Conservation (phyloP, 2,888 invertebrate species). For the Campoplex capitator region DNA sequence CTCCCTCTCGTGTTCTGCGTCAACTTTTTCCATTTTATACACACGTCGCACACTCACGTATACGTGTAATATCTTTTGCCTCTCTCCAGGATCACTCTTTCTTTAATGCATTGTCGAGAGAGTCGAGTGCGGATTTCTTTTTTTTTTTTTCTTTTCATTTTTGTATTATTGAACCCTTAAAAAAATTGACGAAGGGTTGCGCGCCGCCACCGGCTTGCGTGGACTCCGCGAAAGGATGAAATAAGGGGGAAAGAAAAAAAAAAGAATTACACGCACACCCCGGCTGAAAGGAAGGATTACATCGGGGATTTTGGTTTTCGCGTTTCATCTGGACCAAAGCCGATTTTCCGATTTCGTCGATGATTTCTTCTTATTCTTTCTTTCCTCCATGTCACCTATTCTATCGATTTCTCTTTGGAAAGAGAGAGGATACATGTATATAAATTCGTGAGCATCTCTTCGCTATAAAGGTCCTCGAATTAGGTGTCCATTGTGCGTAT, state of each 20-base stretch:
- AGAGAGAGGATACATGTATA: neutral
- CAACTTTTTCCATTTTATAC: constrained; percentile 70
- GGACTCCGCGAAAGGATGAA: constrained; percentile 67
- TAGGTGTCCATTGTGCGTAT: constrained; percentile 80
- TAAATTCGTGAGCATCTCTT: neutral
- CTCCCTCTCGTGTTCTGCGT: constrained; percentile 25
- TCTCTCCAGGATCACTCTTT: constrained; percentile 60
- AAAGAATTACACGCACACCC: constrained; percentile 76
- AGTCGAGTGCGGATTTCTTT: constrained; percentile 82
- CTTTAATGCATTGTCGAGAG: constrained; percentile 79
- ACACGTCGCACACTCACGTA: constrained; percentile 39
- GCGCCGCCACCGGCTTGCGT: constrained; percentile 63
- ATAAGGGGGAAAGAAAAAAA: constrained; percentile 69
- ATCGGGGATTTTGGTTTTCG: constrained; percentile 84
- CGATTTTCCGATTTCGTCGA: constrained; percentile 83
- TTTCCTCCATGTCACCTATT: constrained; percentile 8
- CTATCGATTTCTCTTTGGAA: constrained; percentile 11
- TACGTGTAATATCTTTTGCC: constrained; percentile 40
- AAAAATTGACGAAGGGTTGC: constrained; percentile 80
- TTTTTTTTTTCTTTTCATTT: constrained; percentile 31
- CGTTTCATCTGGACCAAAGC: constrained; percentile 83
- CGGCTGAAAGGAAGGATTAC: constrained; percentile 83
- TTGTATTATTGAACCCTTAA: constrained; percentile 79
- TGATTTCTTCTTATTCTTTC: constrained; percentile 62
- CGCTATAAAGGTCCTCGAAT: constrained; percentile 75